Evolutionary conservation across 2,113 vertebrate genomes (phyloP).

Genomic region (Leucosticte australis): DNA sequence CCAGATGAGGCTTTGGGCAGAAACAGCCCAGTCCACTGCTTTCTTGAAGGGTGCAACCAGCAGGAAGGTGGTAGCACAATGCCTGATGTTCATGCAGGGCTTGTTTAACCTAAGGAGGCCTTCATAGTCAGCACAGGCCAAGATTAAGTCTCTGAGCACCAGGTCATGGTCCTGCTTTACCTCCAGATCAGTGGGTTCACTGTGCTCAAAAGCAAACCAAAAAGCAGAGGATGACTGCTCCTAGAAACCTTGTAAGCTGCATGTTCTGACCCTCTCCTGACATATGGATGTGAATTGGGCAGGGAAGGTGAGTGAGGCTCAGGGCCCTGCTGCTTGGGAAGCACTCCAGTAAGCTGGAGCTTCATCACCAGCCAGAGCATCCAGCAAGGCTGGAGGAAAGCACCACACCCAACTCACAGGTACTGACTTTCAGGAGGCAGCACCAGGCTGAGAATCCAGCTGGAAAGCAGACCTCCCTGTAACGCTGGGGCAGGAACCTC

Average conservation of each 20-base stretch:
- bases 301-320: neutral
- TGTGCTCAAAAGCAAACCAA: neutral
- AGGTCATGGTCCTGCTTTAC: neutral
- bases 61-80: neutral
- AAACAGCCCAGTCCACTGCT: neutral
- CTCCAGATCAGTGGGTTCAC: neutral
- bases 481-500: neutral
- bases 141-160: neutral
- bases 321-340: neutral
- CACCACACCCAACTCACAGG: rapidly evolving
- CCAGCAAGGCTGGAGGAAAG: neutral
- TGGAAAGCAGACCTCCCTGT: neutral
- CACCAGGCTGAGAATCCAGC: neutral
- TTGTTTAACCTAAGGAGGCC: neutral
- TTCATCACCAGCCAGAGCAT: neutral
- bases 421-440: neutral
- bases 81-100: neutral
- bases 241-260: neutral
- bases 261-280: neutral
- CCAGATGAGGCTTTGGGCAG: neutral
- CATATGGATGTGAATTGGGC: rapidly evolving
- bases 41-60: neutral
- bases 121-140: neutral
- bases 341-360: neutral
- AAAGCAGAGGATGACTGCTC: neutral